These are phyloP conservation scores for Sesamia nonagrioides DNA, from an alignment of 1,140 invertebrate species.

Conservation along the genomic window DNA sequence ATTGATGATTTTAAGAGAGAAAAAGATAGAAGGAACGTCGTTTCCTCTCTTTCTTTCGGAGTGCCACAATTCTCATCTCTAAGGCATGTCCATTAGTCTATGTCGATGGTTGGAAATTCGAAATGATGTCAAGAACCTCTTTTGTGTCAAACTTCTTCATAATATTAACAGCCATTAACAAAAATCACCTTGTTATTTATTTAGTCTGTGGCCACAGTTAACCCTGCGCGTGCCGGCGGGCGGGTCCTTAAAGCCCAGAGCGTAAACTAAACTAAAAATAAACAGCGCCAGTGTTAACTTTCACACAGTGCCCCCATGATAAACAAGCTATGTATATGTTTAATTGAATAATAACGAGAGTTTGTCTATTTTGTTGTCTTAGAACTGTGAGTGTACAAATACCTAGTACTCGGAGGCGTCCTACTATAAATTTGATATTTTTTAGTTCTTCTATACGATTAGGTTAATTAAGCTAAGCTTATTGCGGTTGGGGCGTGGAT, in stretches of 20 bases:
- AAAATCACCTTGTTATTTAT: slow-evolving; percentile 14
- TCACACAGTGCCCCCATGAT: slow-evolving; percentile 49
- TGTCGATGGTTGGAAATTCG: too few species aligned
- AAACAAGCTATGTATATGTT: slow-evolving; percentile 25
- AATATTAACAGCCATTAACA: background rate
- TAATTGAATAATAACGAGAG: slow-evolving; percentile 48
- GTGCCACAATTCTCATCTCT: too few species aligned
- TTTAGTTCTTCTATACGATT: too few species aligned
- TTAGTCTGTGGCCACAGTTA: background rate
- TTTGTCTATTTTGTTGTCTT: slow-evolving; percentile 7
- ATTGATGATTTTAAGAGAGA: too few species aligned
- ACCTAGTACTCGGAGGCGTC: too few species aligned
- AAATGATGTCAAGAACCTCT: too few species aligned
- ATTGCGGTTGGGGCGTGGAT: too few species aligned
- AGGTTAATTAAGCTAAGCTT: too few species aligned
- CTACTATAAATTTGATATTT: too few species aligned
- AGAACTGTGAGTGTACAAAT: background rate
- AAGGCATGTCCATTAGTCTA: too few species aligned
- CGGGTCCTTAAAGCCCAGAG: slow-evolving; percentile 49
- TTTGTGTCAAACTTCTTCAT: background rate
- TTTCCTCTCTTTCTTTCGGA: too few species aligned
- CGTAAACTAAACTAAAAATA: slow-evolving; percentile 46
- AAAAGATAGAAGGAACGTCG: background rate
- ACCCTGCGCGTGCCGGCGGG: slow-evolving; percentile 48
- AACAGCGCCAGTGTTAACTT: slow-evolving; percentile 55